Conservation (phyloP, 1,140 invertebrate genomes). For the Lordiphosa clarofinis region DNA sequence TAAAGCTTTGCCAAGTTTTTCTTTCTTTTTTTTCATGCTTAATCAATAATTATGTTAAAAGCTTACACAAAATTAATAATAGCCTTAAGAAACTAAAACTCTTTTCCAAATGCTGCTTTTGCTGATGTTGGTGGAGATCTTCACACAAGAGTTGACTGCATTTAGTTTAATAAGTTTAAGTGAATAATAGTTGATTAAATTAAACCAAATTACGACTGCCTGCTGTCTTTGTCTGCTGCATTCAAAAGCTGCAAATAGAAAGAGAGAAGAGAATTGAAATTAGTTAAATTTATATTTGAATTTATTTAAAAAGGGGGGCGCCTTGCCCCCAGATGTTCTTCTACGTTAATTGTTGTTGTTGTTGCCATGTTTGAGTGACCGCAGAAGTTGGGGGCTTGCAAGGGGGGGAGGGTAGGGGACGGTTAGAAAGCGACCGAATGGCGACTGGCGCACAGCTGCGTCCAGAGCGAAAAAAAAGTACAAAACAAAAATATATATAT, state of each 20-base stretch:
- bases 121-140: constrained; percentile 58
- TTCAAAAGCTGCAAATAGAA: constrained; percentile 60
- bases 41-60: constrained; percentile 37
- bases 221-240: constrained; percentile 58
- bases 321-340: constrained; percentile 21
- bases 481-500: constrained; percentile 27
- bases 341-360: constrained; percentile 29
- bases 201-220: constrained; percentile 58
- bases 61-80: too few species aligned
- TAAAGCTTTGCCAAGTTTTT: constrained; percentile 78
- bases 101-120: constrained; percentile 11
- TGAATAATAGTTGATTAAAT: constrained; percentile 31
- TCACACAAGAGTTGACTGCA: constrained; percentile 73
- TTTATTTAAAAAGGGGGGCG: constrained; percentile 50
- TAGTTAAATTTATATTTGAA: constrained; percentile 30
- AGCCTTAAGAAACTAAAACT: too few species aligned
- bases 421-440: constrained; percentile 65
- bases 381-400: constrained; percentile 40
- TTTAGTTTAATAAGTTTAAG: constrained; percentile 59
- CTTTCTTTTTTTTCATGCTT: constrained; percentile 21
- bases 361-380: constrained; percentile 50
- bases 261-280: constrained; percentile 27
- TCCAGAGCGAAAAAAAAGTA: constrained; percentile 52
- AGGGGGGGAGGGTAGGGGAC: constrained; percentile 6
- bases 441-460: constrained; percentile 73